Evolutionary conservation across 2,888 invertebrate genomes (phyloP).

Genomic region (Macrostomum cliftonense): DNA sequence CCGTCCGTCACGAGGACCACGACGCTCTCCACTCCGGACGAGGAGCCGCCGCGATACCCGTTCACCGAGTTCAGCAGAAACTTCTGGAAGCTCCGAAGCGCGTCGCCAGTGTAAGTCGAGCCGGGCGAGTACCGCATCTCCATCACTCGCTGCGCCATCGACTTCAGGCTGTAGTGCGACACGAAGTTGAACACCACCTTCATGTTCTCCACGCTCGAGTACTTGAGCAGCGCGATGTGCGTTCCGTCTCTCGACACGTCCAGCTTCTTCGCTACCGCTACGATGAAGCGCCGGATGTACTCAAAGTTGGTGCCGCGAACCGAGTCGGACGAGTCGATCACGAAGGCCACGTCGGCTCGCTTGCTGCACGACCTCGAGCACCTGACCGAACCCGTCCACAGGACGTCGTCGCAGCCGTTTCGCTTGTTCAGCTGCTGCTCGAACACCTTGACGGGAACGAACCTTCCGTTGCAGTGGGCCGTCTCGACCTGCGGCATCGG

Average conservation of each 20-base stretch:
- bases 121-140: conserved; percentile 1
- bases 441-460: not conserved
- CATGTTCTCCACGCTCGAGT: not conserved
- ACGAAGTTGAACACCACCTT: not conserved
- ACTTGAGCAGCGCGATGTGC: not conserved
- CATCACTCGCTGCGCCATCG: not conserved
- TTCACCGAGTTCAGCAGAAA: too few species aligned
- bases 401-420: not conserved
- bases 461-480: not conserved
- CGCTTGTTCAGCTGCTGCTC: not conserved
- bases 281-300: not conserved
- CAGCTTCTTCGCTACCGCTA: not conserved
- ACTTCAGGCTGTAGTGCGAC: not conserved
- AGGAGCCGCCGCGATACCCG: too few species aligned
- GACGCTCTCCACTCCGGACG: conserved; percentile 15
- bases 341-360: not conserved
- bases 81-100: too few species aligned
- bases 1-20: conserved; percentile 29
- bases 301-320: not conserved
- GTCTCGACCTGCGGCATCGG: not conserved
- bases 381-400: not conserved
- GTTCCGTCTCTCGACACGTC: not conserved
- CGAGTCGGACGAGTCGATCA: not conserved
- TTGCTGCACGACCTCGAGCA: not conserved
- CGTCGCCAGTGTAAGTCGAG: not conserved